These are phyloP conservation scores for Motacilla alba DNA, from an alignment of 2,113 vertebrate genomes.

Conservation along the genomic window DNA sequence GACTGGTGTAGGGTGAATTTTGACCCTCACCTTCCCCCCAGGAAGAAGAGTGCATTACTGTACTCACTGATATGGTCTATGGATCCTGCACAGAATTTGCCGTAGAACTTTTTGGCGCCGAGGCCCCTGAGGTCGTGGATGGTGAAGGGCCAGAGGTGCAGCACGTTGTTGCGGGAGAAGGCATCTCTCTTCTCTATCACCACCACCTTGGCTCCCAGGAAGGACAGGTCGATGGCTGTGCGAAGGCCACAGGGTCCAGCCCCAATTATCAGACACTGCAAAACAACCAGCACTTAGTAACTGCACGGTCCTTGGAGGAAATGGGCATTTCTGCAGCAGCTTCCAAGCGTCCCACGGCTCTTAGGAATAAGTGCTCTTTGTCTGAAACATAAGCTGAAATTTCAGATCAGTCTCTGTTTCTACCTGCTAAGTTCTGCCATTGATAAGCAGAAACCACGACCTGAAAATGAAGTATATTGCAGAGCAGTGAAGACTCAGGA, in stretches of 20 bases:
- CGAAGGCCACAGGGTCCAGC: constrained; percentile 96
- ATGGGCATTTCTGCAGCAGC: neutral
- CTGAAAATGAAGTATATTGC: neutral
- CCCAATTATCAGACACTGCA: constrained; percentile 97
- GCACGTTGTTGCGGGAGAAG: constrained; percentile 96
- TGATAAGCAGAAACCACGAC: neutral
- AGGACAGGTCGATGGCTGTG: constrained; percentile 91
- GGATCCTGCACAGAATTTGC: constrained; percentile 97
- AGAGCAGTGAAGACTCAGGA: neutral
- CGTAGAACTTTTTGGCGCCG: constrained; percentile 97
- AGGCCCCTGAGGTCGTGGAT: constrained; percentile 95
- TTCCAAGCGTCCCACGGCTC: neutral
- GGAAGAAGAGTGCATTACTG: neutral
- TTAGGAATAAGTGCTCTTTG: neutral
- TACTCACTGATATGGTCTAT: constrained; percentile 99
- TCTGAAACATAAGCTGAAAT: neutral
- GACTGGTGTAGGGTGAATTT: neutral
- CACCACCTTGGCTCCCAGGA: constrained; percentile 95
- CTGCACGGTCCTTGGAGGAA: neutral
- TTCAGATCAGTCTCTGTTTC: neutral
- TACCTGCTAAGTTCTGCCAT: neutral
- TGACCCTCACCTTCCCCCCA: neutral
- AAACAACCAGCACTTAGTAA: constrained; percentile 3
- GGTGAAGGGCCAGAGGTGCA: constrained; percentile 96
- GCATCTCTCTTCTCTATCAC: constrained; percentile 95